These are phyloP conservation scores for Emys orbicularis DNA, from an alignment of 2,797 vertebrate genomes.

Conservation along the genomic window DNA sequence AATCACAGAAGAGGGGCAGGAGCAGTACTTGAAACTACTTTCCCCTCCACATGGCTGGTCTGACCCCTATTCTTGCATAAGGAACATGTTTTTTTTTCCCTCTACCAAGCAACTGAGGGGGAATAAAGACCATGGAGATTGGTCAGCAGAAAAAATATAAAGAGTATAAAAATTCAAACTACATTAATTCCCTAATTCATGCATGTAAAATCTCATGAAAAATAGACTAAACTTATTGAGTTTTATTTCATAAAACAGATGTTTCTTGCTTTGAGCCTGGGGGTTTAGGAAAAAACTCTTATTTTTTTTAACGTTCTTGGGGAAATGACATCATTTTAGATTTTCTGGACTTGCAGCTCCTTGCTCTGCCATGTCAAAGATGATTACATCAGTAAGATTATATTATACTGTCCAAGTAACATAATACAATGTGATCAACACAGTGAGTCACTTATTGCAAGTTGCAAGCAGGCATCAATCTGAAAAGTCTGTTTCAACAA, in stretches of 20 bases:
- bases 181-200: neutral
- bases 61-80: neutral
- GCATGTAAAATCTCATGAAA: neutral
- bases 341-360: neutral
- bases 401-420: neutral
- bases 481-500: conserved; percentile 6
- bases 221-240: neutral
- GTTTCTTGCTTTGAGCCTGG: neutral
- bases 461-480: neutral
- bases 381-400: neutral
- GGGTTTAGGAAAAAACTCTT: neutral
- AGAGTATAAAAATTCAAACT: neutral
- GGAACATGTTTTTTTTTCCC: neutral
- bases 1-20: neutral
- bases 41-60: neutral
- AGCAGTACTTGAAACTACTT: neutral
- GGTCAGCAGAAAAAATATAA: neutral
- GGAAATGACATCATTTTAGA: neutral
- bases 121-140: neutral
- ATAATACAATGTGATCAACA: neutral
- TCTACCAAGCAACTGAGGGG: neutral
- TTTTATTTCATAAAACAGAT: neutral
- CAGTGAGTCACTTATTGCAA: neutral
- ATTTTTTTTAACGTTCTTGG: neutral
- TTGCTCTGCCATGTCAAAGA: neutral